Evolutionary conservation across 2,797 vertebrate genomes (phyloP).

Genomic region (Hydrolagus colliei): DNA sequence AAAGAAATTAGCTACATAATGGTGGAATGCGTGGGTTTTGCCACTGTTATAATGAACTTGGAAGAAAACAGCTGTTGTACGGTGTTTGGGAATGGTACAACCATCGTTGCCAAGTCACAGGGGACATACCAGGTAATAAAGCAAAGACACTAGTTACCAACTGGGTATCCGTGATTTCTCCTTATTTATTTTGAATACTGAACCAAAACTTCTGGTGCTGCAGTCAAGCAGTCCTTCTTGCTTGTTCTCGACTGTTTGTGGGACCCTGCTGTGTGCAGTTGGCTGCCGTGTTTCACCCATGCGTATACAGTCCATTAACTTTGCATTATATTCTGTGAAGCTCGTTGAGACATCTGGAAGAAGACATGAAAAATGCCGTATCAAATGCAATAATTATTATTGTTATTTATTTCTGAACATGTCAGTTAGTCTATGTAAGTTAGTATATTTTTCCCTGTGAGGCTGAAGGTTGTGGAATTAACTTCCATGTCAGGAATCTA

Average conservation of each 20-base stretch:
- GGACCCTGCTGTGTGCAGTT: no score
- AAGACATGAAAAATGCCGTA: no score
- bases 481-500: no score
- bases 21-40: constrained; percentile 72
- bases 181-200: background rate
- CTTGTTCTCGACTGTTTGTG: background rate
- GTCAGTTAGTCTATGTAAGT: no score
- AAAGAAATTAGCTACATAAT: constrained; percentile 55
- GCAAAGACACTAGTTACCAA: background rate
- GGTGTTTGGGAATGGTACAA: constrained; percentile 73
- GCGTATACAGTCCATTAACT: no score
- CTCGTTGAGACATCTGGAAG: no score
- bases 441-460: no score
- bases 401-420: no score
- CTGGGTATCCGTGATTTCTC: background rate
- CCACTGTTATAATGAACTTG: constrained; percentile 68
- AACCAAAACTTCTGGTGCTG: background rate
- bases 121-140: constrained; percentile 71
- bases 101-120: constrained; percentile 62
- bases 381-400: no score
- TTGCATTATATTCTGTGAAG: no score
- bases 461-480: no score
- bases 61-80: constrained; percentile 58
- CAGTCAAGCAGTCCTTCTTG: background rate
- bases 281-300: no score